Conservation (phyloP, 1,140 invertebrate genomes). For the Pseudachorutes palmiensis region DNA sequence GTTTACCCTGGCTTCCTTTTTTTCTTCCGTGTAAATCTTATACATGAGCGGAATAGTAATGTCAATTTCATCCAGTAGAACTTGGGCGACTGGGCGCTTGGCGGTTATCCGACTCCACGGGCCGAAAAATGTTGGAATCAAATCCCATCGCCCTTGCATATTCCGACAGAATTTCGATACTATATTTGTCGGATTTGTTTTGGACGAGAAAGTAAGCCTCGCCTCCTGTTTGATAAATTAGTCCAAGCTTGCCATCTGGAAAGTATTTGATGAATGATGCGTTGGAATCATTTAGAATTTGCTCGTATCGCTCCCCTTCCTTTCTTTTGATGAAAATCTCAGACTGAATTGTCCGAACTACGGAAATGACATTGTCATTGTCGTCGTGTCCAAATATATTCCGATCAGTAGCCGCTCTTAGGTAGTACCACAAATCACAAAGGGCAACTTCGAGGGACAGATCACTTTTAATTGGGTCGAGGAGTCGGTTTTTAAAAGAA, state of each 20-base stretch:
- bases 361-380: neutral
- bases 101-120: neutral
- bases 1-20: neutral
- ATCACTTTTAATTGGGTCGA: neutral
- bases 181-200: neutral
- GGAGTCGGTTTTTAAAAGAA: neutral
- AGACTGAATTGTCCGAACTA: neutral
- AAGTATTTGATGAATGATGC: neutral
- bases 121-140: neutral
- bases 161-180: neutral
- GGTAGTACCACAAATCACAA: neutral
- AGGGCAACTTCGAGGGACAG: conserved; percentile 7
- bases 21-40: neutral
- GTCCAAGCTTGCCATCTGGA: neutral
- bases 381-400: neutral
- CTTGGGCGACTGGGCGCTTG: neutral
- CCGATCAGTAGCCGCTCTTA: neutral
- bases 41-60: neutral
- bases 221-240: neutral
- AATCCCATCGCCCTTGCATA: neutral
- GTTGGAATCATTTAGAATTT: neutral
- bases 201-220: neutral
- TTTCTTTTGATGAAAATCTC: neutral
- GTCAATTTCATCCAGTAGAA: neutral
- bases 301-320: neutral